These are phyloP conservation scores for Abscondita cerata DNA, from an alignment of 2,888 invertebrate species.

Conservation along the genomic window DNA sequence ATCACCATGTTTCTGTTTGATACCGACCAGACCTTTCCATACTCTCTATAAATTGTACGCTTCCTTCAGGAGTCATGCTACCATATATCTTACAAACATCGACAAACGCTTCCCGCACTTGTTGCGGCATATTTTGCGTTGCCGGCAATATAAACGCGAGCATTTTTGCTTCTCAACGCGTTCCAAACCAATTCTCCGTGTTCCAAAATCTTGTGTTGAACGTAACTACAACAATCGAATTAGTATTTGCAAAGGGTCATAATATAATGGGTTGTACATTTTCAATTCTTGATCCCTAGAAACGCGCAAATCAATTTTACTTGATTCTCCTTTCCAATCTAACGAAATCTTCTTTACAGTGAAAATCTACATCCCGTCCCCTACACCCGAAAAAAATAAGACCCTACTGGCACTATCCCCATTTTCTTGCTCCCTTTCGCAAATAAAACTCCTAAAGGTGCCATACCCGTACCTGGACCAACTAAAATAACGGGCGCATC, in stretches of 20 bases:
- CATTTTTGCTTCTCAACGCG: constrained; percentile 66
- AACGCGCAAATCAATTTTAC: constrained; percentile 80
- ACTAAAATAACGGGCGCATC: constrained; percentile 83
- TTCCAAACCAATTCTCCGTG: constrained; percentile 68
- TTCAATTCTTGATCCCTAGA: constrained; percentile 89
- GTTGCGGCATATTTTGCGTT: constrained; percentile 95
- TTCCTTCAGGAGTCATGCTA: constrained; percentile 62
- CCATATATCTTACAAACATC: constrained; percentile 61
- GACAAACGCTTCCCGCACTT: constrained; percentile 79
- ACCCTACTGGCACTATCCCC: constrained; percentile 56
- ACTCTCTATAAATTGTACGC: constrained; percentile 65
- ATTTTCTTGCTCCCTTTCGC: constrained; percentile 62
- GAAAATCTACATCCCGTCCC: constrained; percentile 79
- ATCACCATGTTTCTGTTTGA: constrained; percentile 73
- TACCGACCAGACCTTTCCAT: constrained; percentile 71
- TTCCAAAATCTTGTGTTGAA: constrained; percentile 82
- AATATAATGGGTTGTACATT: too few species aligned
- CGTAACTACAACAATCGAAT: constrained; percentile 80
- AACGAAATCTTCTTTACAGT: constrained; percentile 78
- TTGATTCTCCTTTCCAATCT: constrained; percentile 61
- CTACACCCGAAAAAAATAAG: constrained; percentile 88
- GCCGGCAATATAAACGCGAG: constrained; percentile 85
- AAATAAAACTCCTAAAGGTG: constrained; percentile 92
- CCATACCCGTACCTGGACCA: constrained; percentile 59
- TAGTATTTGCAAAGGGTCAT: too few species aligned